A percentile compares a stretch with the other conserved stretches of the same genome.
These are phyloP conservation scores for Brenthis ino DNA, from an alignment of 2,888 invertebrate species.

Conservation along the genomic window DNA sequence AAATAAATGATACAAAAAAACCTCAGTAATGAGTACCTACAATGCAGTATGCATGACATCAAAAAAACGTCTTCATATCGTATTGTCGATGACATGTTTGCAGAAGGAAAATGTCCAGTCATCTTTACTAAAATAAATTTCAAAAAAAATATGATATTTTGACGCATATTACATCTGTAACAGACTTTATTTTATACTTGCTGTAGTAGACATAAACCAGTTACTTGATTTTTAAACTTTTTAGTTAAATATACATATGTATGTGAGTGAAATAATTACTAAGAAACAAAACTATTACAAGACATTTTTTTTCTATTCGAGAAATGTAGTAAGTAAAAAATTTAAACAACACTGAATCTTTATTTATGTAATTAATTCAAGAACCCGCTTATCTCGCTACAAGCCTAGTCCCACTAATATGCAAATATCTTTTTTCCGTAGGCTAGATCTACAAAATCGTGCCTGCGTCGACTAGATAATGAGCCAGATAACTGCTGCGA, in stretches of 20 bases:
- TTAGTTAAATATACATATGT: too few species aligned
- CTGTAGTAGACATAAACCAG: too few species aligned
- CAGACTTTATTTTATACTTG: too few species aligned
- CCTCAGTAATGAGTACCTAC: constrained; percentile 23
- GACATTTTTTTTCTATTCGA: too few species aligned
- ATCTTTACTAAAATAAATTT: constrained; percentile 26
- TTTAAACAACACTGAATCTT: constrained; percentile 5
- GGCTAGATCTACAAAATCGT: constrained; percentile 66
- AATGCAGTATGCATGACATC: constrained; percentile 25
- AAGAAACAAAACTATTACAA: too few species aligned
- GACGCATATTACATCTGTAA: neutral
- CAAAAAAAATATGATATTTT: constrained; percentile 16
- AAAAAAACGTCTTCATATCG: constrained; percentile 25
- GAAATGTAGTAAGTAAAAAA: neutral
- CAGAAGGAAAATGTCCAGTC: constrained; percentile 31
- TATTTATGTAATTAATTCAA: constrained; percentile 31
- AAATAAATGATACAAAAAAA: constrained; percentile 27
- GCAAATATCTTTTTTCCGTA: constrained; percentile 54
- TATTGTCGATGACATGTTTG: constrained; percentile 31
- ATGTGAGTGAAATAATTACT: too few species aligned
- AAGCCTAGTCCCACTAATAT: constrained; percentile 47
- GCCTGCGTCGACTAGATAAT: constrained; percentile 68
- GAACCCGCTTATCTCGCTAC: constrained; percentile 35
- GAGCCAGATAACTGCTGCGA: constrained; percentile 63
- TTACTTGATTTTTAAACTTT: too few species aligned